Base-by-base conservation (phyloP, 1,140 invertebrate genomes). In the Holcopasites calliopsidis region DNA sequence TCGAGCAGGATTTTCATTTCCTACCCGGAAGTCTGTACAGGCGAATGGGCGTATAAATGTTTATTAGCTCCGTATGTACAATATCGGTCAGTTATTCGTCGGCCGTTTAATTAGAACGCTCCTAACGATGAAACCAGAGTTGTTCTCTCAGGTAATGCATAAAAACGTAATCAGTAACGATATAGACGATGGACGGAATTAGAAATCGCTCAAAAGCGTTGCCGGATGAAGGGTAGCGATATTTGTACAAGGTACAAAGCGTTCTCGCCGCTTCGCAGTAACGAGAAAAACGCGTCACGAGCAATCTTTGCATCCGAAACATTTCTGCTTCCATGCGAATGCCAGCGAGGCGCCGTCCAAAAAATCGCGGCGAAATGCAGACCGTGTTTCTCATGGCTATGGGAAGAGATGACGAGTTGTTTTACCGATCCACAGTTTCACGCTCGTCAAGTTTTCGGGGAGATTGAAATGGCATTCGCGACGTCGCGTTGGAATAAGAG, bases 381-480 rank as follows among this genome's bases (percentile, higher is more conserved):
- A 2, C 31, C n/a, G 55, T 11, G n/a, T 21, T 18, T 21, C n/a
- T 31, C 28, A 55, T 18, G 8, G 16, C 3, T 18, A 10, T 8
- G 52, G 28, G 10, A 33, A 38, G 35, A 38, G 35, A 38, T 5
- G 10, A 38, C 35, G 35, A 38, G 10, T n/a, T n/a, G n/a, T n/a
- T 47, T 47, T n/a, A n/a, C 44, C 44, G 44, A 3, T n/a, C 16
- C 38, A 13, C 44, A n/a, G 44, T 55, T 55, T 31, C 35, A 33
- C 26, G 50, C 35, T 42, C 50, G 65, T 68, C 65, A 23, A 65
- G 44, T 26, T 33, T 50, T 31, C n/a, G 28, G n/a, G n/a, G 42
- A 65, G 50, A 50, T 35, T 52, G 23, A 66, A 66, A 66, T 35
- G 64, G 23, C 50, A 52, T n/a, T 13, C 44, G 33, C 49, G 49